A percentile compares a stretch with the other conserved stretches of the same genome.
Evolutionary conservation across 92 coral and sea anemone species (phyloP).

Genomic region (Heteractis magnifica): DNA sequence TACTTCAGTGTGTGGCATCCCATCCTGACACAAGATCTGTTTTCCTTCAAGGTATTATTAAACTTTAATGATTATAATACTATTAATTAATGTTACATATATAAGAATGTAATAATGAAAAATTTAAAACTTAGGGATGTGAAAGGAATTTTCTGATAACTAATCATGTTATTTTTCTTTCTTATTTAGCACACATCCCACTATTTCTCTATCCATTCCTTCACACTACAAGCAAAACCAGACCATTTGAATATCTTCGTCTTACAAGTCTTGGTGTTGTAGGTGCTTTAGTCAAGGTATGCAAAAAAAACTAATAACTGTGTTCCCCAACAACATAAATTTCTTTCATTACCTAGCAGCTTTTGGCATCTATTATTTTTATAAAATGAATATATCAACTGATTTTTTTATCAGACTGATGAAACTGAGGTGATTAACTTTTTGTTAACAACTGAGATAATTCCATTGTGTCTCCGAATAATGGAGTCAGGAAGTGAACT

Average conservation of each 20-base stretch:
- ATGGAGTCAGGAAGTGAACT: constrained; percentile 99
- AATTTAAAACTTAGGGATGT: neutral
- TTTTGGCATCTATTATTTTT: neutral
- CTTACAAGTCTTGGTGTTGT: constrained; percentile 97
- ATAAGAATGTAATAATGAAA: too few relatives aligned
- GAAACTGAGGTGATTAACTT: constrained; percentile 98
- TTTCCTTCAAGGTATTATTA: constrained; percentile 79
- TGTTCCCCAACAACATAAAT: neutral
- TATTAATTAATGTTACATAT: too few relatives aligned
- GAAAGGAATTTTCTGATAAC: neutral
- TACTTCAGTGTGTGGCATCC: constrained; percentile 97
- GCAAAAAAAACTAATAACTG: neutral
- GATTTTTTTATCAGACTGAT: constrained; percentile 68
- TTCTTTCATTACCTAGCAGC: too few relatives aligned
- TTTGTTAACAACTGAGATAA: constrained; percentile 93
- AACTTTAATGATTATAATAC: neutral
- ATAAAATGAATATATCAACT: neutral
- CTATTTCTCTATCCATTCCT: constrained; percentile 95
- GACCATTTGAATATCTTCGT: constrained; percentile 96
- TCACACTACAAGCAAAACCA: constrained; percentile 96
- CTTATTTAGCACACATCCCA: constrained; percentile 87
- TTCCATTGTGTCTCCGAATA: constrained; percentile 89
- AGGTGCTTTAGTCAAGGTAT: constrained; percentile 96
- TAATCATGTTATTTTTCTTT: neutral
- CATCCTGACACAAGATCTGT: constrained; percentile 99